A percentile compares a stretch with the other conserved stretches of the same genome.
phyloP scores from a whole-genome alignment of 1,140 invertebrate genomes.

The Drosophila carrolli region DNA sequence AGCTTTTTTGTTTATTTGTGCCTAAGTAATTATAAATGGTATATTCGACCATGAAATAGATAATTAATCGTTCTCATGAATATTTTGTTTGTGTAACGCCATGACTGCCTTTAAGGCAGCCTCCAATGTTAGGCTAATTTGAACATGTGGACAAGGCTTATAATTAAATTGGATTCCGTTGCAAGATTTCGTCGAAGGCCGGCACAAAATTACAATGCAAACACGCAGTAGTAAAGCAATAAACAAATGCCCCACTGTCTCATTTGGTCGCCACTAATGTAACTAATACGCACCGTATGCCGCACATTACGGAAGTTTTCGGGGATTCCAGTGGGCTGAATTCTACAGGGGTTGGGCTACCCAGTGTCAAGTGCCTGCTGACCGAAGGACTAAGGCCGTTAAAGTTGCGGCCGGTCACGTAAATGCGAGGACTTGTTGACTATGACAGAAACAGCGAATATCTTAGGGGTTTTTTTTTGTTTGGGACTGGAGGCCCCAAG shows the following conservation, averaged over 20 bases:
- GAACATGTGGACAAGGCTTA: constrained; percentile 7
- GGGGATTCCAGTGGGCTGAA: not conserved
- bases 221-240: constrained; percentile 21
- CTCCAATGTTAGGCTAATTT: constrained; percentile 13
- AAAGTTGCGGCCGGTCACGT: constrained; percentile 48
- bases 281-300: constrained; percentile 60
- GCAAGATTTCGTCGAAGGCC: not conserved
- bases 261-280: constrained; percentile 35
- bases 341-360: not conserved
- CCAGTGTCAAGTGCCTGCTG: constrained; percentile 31
- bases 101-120: not conserved
- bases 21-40: constrained; percentile 17
- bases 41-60: constrained; percentile 14
- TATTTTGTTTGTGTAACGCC: not conserved
- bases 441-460: constrained; percentile 42
- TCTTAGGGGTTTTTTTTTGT: constrained; percentile 3
- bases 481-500: constrained; percentile 1
- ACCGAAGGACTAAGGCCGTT: constrained; percentile 16
- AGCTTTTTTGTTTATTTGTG: not conserved
- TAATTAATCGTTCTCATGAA: constrained; percentile 38
- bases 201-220: constrained; percentile 16
- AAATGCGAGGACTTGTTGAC: constrained; percentile 47
- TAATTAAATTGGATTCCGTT: constrained; percentile 36
- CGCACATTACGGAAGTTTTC: constrained; percentile 32
- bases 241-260: constrained; percentile 26